These are phyloP conservation scores for Drosophila murphyi DNA, from an alignment of 1,140 invertebrate species.

Conservation along the genomic window DNA sequence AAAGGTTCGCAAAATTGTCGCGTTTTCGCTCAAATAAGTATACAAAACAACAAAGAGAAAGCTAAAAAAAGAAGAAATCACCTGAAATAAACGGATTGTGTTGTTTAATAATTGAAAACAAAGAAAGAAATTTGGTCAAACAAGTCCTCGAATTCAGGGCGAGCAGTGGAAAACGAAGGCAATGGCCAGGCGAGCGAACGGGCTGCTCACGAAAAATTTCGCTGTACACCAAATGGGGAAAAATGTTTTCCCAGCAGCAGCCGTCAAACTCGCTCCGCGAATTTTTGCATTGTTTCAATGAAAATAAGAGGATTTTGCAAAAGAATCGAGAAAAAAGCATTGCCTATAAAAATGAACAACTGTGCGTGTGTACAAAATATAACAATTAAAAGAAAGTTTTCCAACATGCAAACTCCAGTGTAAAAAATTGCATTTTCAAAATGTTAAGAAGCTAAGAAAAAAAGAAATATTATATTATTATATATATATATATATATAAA, in stretches of 20 bases:
- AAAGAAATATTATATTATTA: not conserved
- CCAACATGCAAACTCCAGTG: constrained; percentile 20
- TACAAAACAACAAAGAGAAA: not conserved
- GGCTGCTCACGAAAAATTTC: constrained; percentile 70
- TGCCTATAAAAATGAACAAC: not conserved
- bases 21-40: constrained; percentile 3
- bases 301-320: constrained; percentile 13
- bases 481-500: too few species aligned
- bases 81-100: not conserved
- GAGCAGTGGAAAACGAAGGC: constrained; percentile 40
- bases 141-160: constrained; percentile 20
- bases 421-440: constrained; percentile 19
- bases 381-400: constrained; percentile 8
- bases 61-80: constrained; percentile 5
- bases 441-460: constrained; percentile 5
- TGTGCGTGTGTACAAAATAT: constrained; percentile 10
- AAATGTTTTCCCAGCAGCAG: constrained; percentile 55
- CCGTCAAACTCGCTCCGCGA: constrained; percentile 21
- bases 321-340: not conserved
- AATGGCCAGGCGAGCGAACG: constrained; percentile 29
- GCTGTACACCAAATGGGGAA: constrained; percentile 75
- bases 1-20: constrained; percentile 62
- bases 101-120: constrained; percentile 8
- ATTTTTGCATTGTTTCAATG: constrained; percentile 34
- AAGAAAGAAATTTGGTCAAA: constrained; percentile 25